A percentile compares a stretch with the other conserved stretches of the same genome.
Evolutionary conservation across 2,797 vertebrate species (phyloP).

Genomic region (Smutsia gigantea): DNA sequence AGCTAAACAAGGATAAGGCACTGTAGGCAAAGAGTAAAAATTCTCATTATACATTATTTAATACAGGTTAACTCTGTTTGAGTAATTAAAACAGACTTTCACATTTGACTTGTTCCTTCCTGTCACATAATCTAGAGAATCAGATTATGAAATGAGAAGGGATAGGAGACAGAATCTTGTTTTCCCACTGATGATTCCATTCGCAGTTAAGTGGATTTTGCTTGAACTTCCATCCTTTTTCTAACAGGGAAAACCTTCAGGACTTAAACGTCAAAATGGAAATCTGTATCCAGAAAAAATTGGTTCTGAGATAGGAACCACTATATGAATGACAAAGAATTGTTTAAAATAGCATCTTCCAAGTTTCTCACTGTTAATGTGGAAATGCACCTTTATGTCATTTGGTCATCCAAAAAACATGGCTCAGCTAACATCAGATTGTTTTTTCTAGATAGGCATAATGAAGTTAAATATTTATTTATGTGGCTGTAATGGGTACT

Average conservation of each 20-base stretch:
- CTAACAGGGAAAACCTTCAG: neutral
- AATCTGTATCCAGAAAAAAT: slow-evolving; percentile 32
- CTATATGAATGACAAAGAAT: neutral
- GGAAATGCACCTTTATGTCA: neutral
- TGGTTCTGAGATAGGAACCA: neutral
- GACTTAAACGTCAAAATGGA: slow-evolving; percentile 53
- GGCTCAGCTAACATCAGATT: neutral
- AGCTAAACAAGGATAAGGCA: neutral
- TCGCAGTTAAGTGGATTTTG: neutral
- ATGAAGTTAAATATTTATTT: slow-evolving; percentile 53
- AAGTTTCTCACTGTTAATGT: neutral
- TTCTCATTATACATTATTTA: neutral
- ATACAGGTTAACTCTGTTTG: slow-evolving; percentile 12
- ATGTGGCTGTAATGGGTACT: neutral
- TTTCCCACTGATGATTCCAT: neutral
- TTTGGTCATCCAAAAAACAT: slow-evolving; percentile 4
- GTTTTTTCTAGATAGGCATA: slow-evolving; percentile 40
- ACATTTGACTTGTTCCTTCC: neutral
- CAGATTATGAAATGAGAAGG: neutral
- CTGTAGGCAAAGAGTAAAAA: neutral
- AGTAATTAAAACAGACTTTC: slow-evolving; percentile 24
- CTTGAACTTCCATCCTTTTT: slow-evolving; percentile 9
- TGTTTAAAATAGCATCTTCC: slow-evolving; percentile 3
- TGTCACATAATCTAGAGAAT: neutral
- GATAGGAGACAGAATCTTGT: neutral